Base-by-base conservation (phyloP, 1,140 invertebrate genomes). In the Achatina immaculata region DNA sequence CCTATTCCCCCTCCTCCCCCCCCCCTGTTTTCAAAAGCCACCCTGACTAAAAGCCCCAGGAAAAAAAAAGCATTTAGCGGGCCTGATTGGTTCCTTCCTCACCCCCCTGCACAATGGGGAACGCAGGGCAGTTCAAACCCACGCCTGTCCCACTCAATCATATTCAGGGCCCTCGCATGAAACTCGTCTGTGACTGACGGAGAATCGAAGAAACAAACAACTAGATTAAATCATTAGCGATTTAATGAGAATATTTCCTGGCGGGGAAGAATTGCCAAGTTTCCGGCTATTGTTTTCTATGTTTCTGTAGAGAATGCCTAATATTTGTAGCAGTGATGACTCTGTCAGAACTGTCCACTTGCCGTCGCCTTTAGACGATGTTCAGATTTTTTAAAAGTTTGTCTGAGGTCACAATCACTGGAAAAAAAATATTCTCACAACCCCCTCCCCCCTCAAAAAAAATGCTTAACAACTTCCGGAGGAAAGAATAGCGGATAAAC, bases 111-210 rank as follows among this genome's bases (percentile, higher is more conserved):
- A 51, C 38, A 62, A n/a, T 31, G 31, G 28, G 58, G 58, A 62
- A 62, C 58, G 31, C 28, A 62, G 31, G n/a, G 31, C 28, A 31
- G 58, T 62, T 62, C 31, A 31, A 31, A 28, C 36, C 74, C 34
- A 40, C 74, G 31, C 51, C 74, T 58, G 34, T 58, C 74, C 74
- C 36, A 34, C 51, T 62, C 74, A 51, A 55, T 38, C 74, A 76
- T 36, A 38, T 28, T 43, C 75, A 58, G 36, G 36, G 40, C n/a
- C 48, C 34, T 21, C 34, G 24, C 43, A n/a, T 36, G 19, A 48
- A 36, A 36, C 34, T 48, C 55, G 21, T 62, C 76, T 48, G n/a
- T 65, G 14, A 36, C 42, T 62, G 58, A 62, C 58, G 58, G 58
- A 16, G 58, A 62, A 62, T 62, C 58, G n/a, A 62, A 62, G n/a